Percentiles rank a stretch among this genome's conserved stretches.
phyloP scores from a whole-genome alignment of 2,888 invertebrate genomes.

The Hyppa rectilinea region DNA sequence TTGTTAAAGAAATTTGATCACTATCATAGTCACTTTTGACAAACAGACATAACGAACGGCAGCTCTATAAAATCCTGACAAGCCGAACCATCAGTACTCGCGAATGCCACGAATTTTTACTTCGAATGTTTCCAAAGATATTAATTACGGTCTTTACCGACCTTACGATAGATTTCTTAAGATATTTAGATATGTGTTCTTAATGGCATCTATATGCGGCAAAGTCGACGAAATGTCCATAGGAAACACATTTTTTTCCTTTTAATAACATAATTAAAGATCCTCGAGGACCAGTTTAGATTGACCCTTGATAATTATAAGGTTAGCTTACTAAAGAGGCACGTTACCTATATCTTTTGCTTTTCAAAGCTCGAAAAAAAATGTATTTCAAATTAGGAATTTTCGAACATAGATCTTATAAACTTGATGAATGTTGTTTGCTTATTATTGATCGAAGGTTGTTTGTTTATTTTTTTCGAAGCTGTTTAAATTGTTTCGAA shows the following conservation, averaged over 20 bases:
- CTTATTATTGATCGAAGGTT: too few species aligned
- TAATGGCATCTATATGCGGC: conserved; percentile 77
- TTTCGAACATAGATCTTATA: conserved; percentile 54
- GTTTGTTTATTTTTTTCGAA: conserved; percentile 12
- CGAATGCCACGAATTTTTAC: conserved; percentile 84
- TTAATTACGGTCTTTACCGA: conserved; percentile 82
- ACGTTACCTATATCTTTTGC: conserved; percentile 71
- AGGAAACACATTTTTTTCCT: conserved; percentile 81
- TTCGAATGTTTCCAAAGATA: conserved; percentile 79
- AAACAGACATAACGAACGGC: conserved; percentile 43
- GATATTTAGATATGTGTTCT: conserved; percentile 84
- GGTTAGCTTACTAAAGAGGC: conserved; percentile 35
- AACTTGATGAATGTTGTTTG: conserved; percentile 52
- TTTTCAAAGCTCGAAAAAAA: conserved; percentile 10
- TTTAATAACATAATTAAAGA: conserved; percentile 85
- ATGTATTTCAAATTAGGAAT: conserved; percentile 62
- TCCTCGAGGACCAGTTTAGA: conserved; percentile 65
- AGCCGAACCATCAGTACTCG: conserved; percentile 68
- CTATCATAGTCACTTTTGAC: not conserved
- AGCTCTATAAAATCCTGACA: conserved; percentile 69
- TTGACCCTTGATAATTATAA: conserved; percentile 63
- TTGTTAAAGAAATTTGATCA: too few species aligned
- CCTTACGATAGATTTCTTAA: conserved; percentile 81
- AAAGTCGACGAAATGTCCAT: conserved; percentile 80
- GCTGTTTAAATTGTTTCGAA: conserved; percentile 28